phyloP scores from a whole-genome alignment of 2,888 invertebrate species.

The Nemapogon koenigi region DNA sequence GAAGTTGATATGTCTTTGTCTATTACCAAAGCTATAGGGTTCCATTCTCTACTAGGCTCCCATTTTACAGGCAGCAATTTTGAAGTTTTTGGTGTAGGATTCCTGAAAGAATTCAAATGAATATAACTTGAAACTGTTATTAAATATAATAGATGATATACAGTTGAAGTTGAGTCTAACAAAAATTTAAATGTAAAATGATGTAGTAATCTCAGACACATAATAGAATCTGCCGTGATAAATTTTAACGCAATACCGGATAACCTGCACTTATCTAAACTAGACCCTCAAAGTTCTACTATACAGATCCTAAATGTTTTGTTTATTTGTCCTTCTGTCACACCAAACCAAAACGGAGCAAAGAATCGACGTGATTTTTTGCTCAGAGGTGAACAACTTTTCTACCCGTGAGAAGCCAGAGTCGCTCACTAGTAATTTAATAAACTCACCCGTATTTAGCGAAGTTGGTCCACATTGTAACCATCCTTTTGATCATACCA shows the following conservation, averaged over 20 bases:
- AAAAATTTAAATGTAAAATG: too few relatives aligned
- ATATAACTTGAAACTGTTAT: neutral
- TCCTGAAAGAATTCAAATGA: constrained; percentile 28
- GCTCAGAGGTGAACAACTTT: neutral
- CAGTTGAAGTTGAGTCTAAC: too few relatives aligned
- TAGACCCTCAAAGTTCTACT: too few relatives aligned
- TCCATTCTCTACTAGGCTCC: constrained; percentile 35
- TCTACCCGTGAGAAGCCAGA: neutral
- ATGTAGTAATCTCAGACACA: too few relatives aligned
- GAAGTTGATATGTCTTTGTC: constrained; percentile 33
- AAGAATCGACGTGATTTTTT: neutral
- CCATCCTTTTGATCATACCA: constrained; percentile 40
- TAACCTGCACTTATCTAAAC: too few relatives aligned
- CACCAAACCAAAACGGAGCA: neutral
- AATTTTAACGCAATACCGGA: too few relatives aligned
- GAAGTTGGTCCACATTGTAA: constrained; percentile 53
- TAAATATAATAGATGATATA: neutral
- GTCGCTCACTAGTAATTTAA: neutral
- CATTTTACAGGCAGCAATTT: constrained; percentile 36
- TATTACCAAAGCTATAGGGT: constrained; percentile 42
- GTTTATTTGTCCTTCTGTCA: neutral
- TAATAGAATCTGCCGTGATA: too few relatives aligned
- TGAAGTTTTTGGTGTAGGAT: constrained; percentile 41
- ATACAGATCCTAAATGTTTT: neutral
- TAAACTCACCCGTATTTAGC: constrained; percentile 44